These are phyloP conservation scores for Epiblema foenella DNA, from an alignment of 2,888 invertebrate species.

Conservation along the genomic window DNA sequence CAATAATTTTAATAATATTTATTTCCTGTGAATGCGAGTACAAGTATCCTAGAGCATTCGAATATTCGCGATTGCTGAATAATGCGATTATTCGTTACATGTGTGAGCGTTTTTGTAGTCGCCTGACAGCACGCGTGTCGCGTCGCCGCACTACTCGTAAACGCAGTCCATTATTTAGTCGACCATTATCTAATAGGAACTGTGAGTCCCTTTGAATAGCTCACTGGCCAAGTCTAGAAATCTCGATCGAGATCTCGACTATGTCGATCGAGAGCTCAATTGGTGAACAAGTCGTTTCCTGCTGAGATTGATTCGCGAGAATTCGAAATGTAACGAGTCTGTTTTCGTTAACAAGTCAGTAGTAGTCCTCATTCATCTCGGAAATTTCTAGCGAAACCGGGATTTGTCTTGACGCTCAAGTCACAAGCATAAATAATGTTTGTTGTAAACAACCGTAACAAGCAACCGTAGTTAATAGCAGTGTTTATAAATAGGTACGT, in stretches of 20 bases:
- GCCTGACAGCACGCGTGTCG: too few relatives aligned
- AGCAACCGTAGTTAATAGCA: too few relatives aligned
- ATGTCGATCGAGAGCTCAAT: background rate
- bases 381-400: background rate
- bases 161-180: too few relatives aligned
- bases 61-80: too few relatives aligned
- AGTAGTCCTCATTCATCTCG: background rate
- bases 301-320: background rate
- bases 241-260: background rate
- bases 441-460: too few relatives aligned
- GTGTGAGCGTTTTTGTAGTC: too few relatives aligned
- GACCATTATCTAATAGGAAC: background rate
- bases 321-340: background rate
- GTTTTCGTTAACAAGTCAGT: background rate
- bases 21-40: too few relatives aligned
- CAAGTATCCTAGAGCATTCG: too few relatives aligned
- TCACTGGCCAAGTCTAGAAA: background rate
- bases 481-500: too few relatives aligned
- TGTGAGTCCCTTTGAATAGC: background rate
- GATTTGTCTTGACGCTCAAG: background rate
- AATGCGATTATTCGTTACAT: too few relatives aligned
- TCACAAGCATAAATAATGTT: slow-evolving; percentile 9
- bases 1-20: too few relatives aligned
- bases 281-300: background rate
- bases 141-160: too few relatives aligned